phyloP scores from a whole-genome alignment of 2,113 vertebrate species.

The Felis chaus region DNA sequence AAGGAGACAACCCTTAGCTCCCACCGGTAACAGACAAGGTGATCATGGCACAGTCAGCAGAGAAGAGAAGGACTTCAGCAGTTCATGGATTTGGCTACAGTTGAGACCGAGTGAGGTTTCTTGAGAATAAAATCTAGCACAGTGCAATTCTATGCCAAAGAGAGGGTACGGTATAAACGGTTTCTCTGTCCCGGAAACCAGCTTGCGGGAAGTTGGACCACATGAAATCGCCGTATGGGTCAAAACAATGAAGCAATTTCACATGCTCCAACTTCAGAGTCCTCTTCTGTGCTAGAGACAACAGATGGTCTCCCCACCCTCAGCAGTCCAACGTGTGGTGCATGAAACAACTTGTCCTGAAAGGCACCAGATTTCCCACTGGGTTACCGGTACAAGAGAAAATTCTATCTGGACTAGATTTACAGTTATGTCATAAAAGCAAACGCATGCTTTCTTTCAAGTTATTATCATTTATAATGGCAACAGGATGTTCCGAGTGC shows the following conservation, averaged over 20 bases:
- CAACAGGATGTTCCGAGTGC: not conserved
- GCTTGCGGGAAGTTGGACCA: not conserved
- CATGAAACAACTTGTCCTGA: not conserved
- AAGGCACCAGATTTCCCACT: not conserved
- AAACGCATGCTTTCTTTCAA: not conserved
- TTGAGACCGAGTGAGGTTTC: not conserved
- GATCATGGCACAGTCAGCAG: rapidly evolving
- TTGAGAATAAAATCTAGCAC: not conserved
- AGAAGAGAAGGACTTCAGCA: not conserved
- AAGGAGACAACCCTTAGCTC: not conserved
- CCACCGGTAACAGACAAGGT: rapidly evolving
- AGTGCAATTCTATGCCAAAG: not conserved
- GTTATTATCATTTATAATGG: not conserved
- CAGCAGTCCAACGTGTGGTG: rapidly evolving
- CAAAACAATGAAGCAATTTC: not conserved
- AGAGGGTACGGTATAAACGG: rapidly evolving
- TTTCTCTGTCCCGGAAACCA: not conserved
- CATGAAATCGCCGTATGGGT: rapidly evolving
- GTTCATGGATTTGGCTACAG: not conserved
- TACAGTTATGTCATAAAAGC: not conserved
- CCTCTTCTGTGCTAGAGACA: not conserved
- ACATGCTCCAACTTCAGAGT: not conserved
- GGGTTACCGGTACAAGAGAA: not conserved
- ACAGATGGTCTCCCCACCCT: not conserved
- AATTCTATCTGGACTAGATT: not conserved